phyloP scores from a whole-genome alignment of 2,888 invertebrate species.

The Gymnoscelis rufifasciata region DNA sequence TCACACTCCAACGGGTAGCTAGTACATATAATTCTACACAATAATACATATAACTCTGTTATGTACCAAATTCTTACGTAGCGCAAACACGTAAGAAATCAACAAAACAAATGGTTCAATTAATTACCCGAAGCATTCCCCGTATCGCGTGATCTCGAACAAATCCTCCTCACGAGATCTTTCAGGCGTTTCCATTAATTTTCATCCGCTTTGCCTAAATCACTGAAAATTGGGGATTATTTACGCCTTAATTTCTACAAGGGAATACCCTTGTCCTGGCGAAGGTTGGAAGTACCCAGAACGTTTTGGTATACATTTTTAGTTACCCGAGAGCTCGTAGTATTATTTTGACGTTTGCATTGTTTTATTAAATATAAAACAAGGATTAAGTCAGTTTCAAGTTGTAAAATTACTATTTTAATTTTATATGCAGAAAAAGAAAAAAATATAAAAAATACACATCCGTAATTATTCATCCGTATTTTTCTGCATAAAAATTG shows the following conservation, averaged over 20 bases:
- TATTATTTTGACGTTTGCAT: slow-evolving; percentile 17
- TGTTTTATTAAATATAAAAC: too few relatives aligned
- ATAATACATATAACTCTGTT: too few relatives aligned
- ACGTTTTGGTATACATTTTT: slow-evolving; percentile 12
- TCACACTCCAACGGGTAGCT: too few relatives aligned
- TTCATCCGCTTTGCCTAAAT: slow-evolving; percentile 50
- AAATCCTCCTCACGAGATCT: slow-evolving; percentile 39
- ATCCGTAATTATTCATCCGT: too few relatives aligned
- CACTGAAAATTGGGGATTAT: slow-evolving; percentile 39
- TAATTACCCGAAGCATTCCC: slow-evolving; percentile 41
- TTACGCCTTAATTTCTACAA: slow-evolving; percentile 29
- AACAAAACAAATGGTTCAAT: slow-evolving; percentile 30
- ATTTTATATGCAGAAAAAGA: too few relatives aligned
- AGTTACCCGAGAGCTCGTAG: slow-evolving; percentile 13
- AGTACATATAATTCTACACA: too few relatives aligned
- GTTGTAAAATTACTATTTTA: too few relatives aligned
- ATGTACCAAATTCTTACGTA: too few relatives aligned
- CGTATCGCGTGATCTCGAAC: slow-evolving; percentile 45
- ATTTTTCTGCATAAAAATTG: too few relatives aligned
- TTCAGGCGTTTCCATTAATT: slow-evolving; percentile 46
- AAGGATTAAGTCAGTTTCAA: too few relatives aligned
- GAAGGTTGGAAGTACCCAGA: slow-evolving; percentile 19
- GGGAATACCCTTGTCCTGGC: slow-evolving; percentile 27
- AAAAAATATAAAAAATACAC: too few relatives aligned
- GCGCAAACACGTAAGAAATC: slow-evolving; percentile 11